A percentile compares a stretch with the other conserved stretches of the same genome.
phyloP scores from a whole-genome alignment of 2,113 vertebrate species.

The Okapia johnstoni region DNA sequence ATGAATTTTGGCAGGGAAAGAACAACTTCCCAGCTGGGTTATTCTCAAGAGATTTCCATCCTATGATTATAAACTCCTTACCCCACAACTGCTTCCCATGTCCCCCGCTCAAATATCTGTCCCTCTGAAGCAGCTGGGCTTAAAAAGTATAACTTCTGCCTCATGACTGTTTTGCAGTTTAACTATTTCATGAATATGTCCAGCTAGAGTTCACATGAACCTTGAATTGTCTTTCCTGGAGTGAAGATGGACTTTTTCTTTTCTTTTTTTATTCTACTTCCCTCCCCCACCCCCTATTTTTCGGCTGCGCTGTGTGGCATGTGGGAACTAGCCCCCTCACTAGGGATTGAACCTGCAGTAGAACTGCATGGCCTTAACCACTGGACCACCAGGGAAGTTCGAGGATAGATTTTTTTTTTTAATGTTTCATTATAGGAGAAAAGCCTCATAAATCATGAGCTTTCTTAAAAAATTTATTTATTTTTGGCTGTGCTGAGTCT shows the following conservation, averaged over 20 bases:
- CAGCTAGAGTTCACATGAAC: neutral
- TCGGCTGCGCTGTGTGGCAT: neutral
- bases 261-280: neutral
- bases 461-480: neutral
- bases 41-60: neutral
- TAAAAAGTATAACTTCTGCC: neutral
- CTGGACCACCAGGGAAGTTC: neutral
- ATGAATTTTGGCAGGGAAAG: neutral
- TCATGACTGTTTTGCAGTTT: neutral
- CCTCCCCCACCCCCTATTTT: fast-evolving
- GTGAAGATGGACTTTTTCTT: neutral
- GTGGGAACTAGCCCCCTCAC: neutral
- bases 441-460: neutral
- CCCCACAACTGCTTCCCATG: neutral
- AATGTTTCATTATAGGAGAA: neutral
- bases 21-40: neutral
- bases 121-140: neutral
- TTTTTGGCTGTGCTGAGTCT: neutral
- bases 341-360: neutral
- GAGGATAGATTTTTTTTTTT: neutral
- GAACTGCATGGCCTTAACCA: neutral
- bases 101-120: neutral
- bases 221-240: neutral
- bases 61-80: neutral
- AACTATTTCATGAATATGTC: neutral